phyloP scores from a whole-genome alignment of 2,797 vertebrate genomes.

The Pangasius mekongensis region DNA sequence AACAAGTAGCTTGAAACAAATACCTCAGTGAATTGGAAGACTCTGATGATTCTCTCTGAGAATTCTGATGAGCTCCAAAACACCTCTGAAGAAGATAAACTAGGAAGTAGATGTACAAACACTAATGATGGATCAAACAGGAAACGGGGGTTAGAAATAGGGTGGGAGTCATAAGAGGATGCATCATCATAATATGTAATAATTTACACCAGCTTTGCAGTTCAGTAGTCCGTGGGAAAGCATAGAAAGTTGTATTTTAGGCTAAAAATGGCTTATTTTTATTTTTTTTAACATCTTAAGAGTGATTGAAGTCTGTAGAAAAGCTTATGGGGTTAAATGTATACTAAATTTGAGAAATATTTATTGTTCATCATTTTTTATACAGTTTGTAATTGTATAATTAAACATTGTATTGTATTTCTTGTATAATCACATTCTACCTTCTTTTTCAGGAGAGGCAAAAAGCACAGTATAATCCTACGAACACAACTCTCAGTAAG shows the following conservation, averaged over 20 bases:
- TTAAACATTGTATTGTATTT: background rate
- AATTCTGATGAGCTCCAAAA: background rate
- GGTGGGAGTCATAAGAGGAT: background rate
- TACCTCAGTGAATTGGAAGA: background rate
- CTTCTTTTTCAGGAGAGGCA: constrained; percentile 53
- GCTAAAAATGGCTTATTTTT: background rate
- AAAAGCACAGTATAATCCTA: constrained; percentile 79
- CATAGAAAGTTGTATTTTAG: background rate
- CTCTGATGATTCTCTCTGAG: too few relatives aligned
- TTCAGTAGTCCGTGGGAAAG: background rate
- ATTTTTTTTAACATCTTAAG: background rate
- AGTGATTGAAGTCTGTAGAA: background rate
- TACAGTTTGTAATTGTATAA: background rate
- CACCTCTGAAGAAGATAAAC: background rate
- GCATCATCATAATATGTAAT: background rate
- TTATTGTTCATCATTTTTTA: background rate
- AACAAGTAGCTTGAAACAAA: background rate
- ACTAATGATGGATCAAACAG: background rate
- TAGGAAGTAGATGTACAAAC: constrained; percentile 7
- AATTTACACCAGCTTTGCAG: background rate
- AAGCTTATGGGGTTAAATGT: background rate
- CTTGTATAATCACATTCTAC: background rate
- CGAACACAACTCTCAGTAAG: constrained; percentile 95
- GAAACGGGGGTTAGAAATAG: background rate
- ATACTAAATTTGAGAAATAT: background rate